Evolutionary conservation across 2,888 invertebrate species (phyloP), one percentile per base, ranked within the genome.

Genomic region (Lasioglossum oenotherae): DNA sequence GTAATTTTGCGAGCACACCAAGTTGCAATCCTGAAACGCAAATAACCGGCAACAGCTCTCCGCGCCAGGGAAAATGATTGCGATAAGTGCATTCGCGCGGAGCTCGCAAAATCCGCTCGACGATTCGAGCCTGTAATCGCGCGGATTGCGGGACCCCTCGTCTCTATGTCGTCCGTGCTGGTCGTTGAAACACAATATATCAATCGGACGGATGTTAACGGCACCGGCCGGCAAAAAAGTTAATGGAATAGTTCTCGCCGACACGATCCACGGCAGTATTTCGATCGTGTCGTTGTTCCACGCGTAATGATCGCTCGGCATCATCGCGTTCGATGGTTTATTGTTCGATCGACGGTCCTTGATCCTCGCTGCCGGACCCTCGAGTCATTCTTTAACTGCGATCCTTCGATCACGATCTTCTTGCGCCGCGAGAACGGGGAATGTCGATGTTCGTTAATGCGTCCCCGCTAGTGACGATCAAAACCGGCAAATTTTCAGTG

Each of bases 1-100:
- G 81, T 72, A 89, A 89, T 88, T 86, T 85, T 79, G 74, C 69
- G 78, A 64, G 64, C 53, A 53, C 64, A 88, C 53, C 81, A 46
- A 77, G 88, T 82, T 69, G 82, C 78, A 81, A 85, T 82, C 60
- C 74, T 64, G 73, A 71, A 82, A 78, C 82, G 78, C 87, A 78
- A 82, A 74, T 82, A 81, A 87, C 74, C 81, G 44, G 57, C 31
- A 44, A 44, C 64, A 16, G 53, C 53, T n/a, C 53, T 53, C 53
- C 23, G 46, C 77, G 69, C 71, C 76, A n/a, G 5, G 78, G 71
- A 73, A 78, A 80, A 81, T 76, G 81, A 82, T 81, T 81, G 74
- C 78, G 79, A 88, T 84, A 76, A 73, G 78, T 75, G 69, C 78
- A 53, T 76, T 60, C 72, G 41, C 46, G 57, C 67, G 74, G 4